A percentile compares a stretch with the other conserved stretches of the same genome.
Conservation (phyloP, 2,888 invertebrate genomes). For the Conops quadrifasciatus region DNA sequence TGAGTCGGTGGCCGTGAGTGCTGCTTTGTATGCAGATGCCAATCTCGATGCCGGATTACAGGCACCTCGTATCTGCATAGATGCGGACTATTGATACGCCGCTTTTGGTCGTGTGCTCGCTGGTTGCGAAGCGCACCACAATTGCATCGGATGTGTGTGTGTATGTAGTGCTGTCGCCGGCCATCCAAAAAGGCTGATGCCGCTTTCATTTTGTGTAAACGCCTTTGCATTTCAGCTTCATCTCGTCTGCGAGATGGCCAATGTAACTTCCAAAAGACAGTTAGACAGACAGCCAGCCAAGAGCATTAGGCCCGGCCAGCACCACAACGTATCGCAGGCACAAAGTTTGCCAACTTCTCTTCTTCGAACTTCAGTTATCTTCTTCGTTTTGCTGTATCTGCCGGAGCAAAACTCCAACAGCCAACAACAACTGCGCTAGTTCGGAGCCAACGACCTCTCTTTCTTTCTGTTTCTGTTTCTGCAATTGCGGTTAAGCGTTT, state of each 20-base stretch:
- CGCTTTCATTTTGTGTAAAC: too few species aligned
- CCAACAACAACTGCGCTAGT: background rate
- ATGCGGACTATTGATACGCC: too few species aligned
- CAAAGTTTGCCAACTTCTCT: conserved; percentile 21
- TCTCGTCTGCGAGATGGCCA: conserved; percentile 1
- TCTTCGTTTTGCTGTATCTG: conserved; percentile 4
- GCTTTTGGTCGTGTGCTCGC: too few species aligned
- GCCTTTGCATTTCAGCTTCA: background rate
- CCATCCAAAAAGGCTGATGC: too few species aligned
- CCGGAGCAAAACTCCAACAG: background rate
- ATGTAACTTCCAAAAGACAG: background rate
- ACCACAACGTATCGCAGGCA: conserved; percentile 11
- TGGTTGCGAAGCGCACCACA: too few species aligned
- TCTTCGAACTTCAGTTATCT: conserved; percentile 5
- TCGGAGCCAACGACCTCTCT: conserved; percentile 33
- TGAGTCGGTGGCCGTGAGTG: too few species aligned
- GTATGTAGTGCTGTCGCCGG: too few species aligned
- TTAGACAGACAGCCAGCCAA: background rate
- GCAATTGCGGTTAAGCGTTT: conserved; percentile 36
- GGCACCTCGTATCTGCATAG: too few species aligned
- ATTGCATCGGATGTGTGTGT: too few species aligned
- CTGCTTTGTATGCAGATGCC: too few species aligned
- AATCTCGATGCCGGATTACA: too few species aligned
- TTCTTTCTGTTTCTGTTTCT: conserved; percentile 24
- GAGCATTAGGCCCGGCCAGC: background rate